phyloP scores from a whole-genome alignment of 2,888 invertebrate species.

The Andrena marginata region DNA sequence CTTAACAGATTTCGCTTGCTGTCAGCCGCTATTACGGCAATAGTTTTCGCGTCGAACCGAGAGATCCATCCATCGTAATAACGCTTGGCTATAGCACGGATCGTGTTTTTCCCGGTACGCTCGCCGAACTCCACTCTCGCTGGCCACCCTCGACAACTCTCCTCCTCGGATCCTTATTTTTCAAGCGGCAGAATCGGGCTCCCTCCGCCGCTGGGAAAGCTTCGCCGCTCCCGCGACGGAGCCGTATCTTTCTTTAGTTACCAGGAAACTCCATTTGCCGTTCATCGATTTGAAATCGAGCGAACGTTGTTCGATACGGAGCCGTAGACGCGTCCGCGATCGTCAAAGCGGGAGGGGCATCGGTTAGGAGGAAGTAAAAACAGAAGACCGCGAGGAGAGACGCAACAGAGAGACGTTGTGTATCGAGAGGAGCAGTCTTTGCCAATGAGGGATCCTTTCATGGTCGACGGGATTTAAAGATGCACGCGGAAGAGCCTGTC shows the following conservation, averaged over 20 bases:
- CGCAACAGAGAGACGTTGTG: constrained; percentile 41
- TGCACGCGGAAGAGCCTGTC: constrained; percentile 39
- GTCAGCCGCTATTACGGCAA: not conserved
- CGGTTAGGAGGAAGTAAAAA: constrained; percentile 11
- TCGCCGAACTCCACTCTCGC: not conserved
- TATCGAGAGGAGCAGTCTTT: constrained; percentile 43
- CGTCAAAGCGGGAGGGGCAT: constrained; percentile 31
- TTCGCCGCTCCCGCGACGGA: not conserved
- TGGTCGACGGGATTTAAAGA: constrained; percentile 59
- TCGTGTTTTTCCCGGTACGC: not conserved
- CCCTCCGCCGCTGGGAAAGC: not conserved
- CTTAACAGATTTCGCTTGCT: not conserved
- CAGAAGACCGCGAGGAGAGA: constrained; percentile 19
- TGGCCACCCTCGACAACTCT: not conserved
- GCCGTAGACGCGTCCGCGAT: not conserved
- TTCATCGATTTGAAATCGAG: constrained; percentile 32
- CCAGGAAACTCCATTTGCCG: constrained; percentile 11
- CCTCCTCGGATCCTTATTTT: constrained; percentile 1
- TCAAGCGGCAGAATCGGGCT: not conserved
- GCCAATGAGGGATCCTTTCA: constrained; percentile 55
- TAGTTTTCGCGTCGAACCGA: not conserved
- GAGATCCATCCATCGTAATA: not conserved
- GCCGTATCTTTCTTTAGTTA: constrained; percentile 6
- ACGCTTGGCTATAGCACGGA: not conserved
- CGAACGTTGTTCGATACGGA: constrained; percentile 6